Percentiles rank a stretch among this genome's conserved stretches.
phyloP scores from a whole-genome alignment of 2,113 vertebrate species.

The Cheirogaleus medius region DNA sequence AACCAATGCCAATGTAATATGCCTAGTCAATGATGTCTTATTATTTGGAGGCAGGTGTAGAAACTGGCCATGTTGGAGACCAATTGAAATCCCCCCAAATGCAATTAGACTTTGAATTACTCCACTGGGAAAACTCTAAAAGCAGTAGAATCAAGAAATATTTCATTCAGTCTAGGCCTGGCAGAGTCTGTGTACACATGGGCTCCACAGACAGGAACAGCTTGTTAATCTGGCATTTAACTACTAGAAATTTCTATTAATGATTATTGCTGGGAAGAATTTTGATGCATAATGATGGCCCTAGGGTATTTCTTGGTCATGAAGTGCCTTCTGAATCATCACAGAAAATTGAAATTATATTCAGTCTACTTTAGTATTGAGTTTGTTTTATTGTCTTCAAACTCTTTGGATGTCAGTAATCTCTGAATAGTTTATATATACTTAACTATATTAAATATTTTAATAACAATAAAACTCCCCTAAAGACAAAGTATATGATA shows the following conservation, averaged over 20 bases:
- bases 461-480: background rate
- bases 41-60: constrained; percentile 29
- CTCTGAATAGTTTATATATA: constrained; percentile 1
- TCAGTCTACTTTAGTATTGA: constrained; percentile 32
- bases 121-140: constrained; percentile 60
- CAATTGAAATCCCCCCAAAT: constrained; percentile 16
- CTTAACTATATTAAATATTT: constrained; percentile 31
- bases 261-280: constrained; percentile 55
- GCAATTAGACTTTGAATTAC: constrained; percentile 48
- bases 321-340: constrained; percentile 46
- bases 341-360: constrained; percentile 43
- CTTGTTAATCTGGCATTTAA: constrained; percentile 67
- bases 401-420: constrained; percentile 11
- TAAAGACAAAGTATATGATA: background rate
- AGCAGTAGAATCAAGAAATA: constrained; percentile 58
- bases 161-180: constrained; percentile 58
- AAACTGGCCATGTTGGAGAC: constrained; percentile 10
- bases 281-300: constrained; percentile 43
- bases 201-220: constrained; percentile 66
- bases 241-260: constrained; percentile 65
- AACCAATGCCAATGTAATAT: background rate
- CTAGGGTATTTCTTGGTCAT: constrained; percentile 49
- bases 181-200: constrained; percentile 28
- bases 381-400: constrained; percentile 43
- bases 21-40: constrained; percentile 5